A percentile compares a stretch with the other conserved stretches of the same genome.
Conservation (phyloP, 2,113 vertebrate genomes). For the Ardeotis arabs region DNA sequence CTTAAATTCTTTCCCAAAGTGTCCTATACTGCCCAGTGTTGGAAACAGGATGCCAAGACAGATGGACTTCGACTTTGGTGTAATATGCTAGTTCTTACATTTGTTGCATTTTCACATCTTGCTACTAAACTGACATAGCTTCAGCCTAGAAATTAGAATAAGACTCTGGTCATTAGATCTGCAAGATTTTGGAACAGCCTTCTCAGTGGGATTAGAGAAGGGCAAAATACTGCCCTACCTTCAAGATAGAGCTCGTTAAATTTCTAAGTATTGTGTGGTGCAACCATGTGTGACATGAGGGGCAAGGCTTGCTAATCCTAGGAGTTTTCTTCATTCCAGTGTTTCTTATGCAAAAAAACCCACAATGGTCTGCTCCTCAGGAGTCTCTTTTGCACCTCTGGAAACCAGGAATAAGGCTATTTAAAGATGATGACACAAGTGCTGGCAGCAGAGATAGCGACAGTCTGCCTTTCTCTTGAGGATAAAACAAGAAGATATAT, state of each 20-base stretch:
- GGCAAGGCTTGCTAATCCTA: background rate
- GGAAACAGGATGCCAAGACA: background rate
- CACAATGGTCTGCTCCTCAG: background rate
- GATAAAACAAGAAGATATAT: background rate
- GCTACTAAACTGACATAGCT: background rate
- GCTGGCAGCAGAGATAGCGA: background rate
- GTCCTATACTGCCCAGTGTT: background rate
- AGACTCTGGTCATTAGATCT: background rate
- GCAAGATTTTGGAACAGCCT: background rate
- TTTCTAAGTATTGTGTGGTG: background rate
- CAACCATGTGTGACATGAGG: background rate
- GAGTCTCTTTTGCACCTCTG: constrained; percentile 14
- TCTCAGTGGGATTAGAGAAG: background rate
- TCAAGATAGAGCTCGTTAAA: background rate
- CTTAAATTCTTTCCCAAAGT: background rate
- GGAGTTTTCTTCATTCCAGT: background rate
- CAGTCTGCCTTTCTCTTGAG: constrained; percentile 17
- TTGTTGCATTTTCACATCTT: background rate
- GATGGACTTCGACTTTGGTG: background rate
- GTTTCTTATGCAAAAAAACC: background rate
- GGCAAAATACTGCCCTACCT: background rate
- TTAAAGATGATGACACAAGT: background rate
- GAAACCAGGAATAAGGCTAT: background rate
- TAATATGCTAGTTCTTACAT: background rate
- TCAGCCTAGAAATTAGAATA: background rate